Percentiles rank a stretch among this genome's conserved stretches.
Conservation (phyloP, 2,797 vertebrate genomes). For the Premnoplex brunnescens region DNA sequence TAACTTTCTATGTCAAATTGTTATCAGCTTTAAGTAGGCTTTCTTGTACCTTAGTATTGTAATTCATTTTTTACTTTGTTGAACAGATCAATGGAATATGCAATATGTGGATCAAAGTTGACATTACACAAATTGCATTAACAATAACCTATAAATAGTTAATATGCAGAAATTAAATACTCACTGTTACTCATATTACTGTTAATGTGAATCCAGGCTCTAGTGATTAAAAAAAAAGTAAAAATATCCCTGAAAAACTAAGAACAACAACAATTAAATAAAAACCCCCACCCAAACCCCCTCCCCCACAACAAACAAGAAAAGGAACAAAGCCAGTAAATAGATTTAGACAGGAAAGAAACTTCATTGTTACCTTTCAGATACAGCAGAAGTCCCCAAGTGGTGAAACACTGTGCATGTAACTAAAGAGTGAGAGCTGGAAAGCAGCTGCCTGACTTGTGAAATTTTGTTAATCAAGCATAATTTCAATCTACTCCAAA, state of each 20-base stretch:
- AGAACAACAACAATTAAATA: background rate
- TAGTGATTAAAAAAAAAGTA: background rate
- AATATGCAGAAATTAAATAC: background rate
- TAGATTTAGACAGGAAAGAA: background rate
- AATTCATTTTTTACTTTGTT: background rate
- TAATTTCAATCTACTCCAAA: background rate
- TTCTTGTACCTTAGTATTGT: background rate
- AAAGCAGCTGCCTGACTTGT: background rate
- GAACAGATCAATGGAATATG: background rate
- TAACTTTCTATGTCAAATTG: background rate
- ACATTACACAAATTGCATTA: background rate
- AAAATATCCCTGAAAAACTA: background rate
- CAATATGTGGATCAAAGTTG: background rate
- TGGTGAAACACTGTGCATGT: background rate
- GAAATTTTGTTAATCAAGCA: background rate
- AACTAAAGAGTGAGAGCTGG: background rate
- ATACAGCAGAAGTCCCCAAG: background rate
- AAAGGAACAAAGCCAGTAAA: background rate
- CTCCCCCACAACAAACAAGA: background rate
- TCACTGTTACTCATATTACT: background rate
- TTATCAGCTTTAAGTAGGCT: background rate
- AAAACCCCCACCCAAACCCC: background rate
- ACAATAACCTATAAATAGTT: background rate
- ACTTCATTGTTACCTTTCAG: background rate
- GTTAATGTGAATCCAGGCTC: background rate